A percentile compares a stretch with the other conserved stretches of the same genome.
phyloP scores from a whole-genome alignment of 2,888 invertebrate genomes.

The Conops quadrifasciatus region DNA sequence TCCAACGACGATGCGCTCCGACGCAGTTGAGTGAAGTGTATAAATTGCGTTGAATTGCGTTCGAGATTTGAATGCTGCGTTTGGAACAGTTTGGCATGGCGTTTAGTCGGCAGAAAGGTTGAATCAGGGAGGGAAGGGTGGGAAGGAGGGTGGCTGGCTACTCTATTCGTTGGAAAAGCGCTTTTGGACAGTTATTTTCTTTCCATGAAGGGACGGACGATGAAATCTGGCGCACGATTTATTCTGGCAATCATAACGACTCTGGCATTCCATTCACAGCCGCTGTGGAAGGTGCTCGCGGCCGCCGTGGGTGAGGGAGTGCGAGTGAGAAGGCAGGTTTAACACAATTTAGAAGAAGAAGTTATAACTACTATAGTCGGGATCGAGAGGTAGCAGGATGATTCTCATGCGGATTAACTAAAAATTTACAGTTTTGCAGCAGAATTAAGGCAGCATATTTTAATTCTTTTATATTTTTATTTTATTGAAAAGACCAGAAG shows the following conservation, averaged over 20 bases:
- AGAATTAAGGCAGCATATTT: too few species aligned
- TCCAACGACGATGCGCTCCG: not conserved
- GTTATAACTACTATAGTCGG: too few species aligned
- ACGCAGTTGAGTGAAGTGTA: conserved; percentile 32
- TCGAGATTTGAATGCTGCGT: conserved; percentile 1
- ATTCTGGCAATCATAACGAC: conserved; percentile 29
- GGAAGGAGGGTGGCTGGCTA: not conserved
- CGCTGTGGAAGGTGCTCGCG: too few species aligned
- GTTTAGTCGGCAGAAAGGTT: not conserved
- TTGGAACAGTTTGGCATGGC: conserved; percentile 6
- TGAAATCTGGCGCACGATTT: conserved; percentile 22
- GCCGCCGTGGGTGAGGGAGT: conserved; percentile 34
- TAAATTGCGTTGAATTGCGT: conserved; percentile 32
- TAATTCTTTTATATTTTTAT: too few species aligned
- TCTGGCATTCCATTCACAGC: conserved; percentile 31
- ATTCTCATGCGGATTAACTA: not conserved
- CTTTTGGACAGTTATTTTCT: conserved; percentile 11
- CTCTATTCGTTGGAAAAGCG: not conserved
- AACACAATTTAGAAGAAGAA: too few species aligned
- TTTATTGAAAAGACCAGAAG: too few species aligned
- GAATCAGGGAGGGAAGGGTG: not conserved
- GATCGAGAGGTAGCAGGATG: not conserved
- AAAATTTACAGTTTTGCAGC: too few species aligned
- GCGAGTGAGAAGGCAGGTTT: not conserved
- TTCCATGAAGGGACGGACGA: conserved; percentile 1